Evolutionary conservation across 2,113 vertebrate genomes (phyloP).

Genomic region (Poeciliopsis turrubarensis): DNA sequence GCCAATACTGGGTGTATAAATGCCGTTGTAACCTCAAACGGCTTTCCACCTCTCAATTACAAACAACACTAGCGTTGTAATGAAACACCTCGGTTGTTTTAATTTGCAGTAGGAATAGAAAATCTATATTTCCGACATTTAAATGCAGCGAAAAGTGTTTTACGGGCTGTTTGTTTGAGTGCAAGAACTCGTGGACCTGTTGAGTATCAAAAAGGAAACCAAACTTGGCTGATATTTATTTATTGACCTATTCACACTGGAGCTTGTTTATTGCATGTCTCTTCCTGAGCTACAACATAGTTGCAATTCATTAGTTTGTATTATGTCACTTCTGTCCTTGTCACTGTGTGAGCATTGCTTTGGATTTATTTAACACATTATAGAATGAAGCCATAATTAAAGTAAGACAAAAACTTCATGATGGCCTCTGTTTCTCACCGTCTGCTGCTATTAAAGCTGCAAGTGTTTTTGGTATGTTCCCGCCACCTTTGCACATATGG

Average conservation of each 20-base stretch:
- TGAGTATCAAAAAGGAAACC: neutral
- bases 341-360: neutral
- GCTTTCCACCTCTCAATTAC: neutral
- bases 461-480: neutral
- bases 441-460: neutral
- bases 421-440: neutral
- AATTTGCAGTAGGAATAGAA: neutral
- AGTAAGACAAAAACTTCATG: neutral
- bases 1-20: conserved; percentile 3
- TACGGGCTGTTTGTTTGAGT: neutral
- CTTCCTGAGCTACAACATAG: neutral
- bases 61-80: neutral
- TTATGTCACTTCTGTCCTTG: neutral
- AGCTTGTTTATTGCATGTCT: neutral
- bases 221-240: neutral
- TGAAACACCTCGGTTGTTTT: neutral
- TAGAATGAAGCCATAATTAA: neutral
- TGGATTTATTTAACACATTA: neutral
- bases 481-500: neutral
- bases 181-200: conserved; percentile 16
- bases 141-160: neutral
- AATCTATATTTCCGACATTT: neutral
- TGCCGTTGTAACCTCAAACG: neutral
- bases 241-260: neutral
- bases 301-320: conserved; percentile 6